Evolutionary conservation across 1,140 invertebrate genomes (phyloP).

Genomic region (Trachymyrmex cornetzi): DNA sequence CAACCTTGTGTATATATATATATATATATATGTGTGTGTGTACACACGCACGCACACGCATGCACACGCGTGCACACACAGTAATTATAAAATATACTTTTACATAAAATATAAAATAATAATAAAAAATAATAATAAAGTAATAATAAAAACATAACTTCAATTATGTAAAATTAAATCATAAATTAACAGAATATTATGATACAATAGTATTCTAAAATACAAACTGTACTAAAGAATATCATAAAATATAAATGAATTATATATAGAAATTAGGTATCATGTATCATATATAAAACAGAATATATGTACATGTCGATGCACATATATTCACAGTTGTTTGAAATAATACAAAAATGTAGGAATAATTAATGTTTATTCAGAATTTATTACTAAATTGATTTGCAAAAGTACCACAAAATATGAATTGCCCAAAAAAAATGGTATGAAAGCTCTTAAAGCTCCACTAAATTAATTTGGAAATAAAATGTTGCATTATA

Average conservation of each 20-base stretch:
- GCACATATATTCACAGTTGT: slow-evolving; percentile 11
- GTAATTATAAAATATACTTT: not conserved
- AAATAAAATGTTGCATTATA: slow-evolving; percentile 4
- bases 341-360: slow-evolving; percentile 18
- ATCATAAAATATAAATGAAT: slow-evolving; percentile 7
- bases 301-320: slow-evolving; percentile 26
- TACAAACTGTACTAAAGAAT: not conserved
- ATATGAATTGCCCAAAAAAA: not conserved
- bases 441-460: not conserved
- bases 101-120: not conserved
- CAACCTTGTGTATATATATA: too few relatives aligned
- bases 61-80: too few relatives aligned
- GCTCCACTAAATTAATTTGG: not conserved
- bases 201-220: not conserved
- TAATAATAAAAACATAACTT: not conserved
- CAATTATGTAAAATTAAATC: slow-evolving; percentile 21
- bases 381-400: not conserved
- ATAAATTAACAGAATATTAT: slow-evolving; percentile 2
- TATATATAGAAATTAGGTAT: too few relatives aligned
- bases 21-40: too few relatives aligned
- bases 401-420: not conserved
- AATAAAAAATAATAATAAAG: too few relatives aligned
- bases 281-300: not conserved
- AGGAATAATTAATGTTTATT: slow-evolving; percentile 21
- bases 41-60: too few relatives aligned